Evolutionary conservation across 2,113 vertebrate genomes (phyloP).

Genomic region (Cebidichthys violaceus): DNA sequence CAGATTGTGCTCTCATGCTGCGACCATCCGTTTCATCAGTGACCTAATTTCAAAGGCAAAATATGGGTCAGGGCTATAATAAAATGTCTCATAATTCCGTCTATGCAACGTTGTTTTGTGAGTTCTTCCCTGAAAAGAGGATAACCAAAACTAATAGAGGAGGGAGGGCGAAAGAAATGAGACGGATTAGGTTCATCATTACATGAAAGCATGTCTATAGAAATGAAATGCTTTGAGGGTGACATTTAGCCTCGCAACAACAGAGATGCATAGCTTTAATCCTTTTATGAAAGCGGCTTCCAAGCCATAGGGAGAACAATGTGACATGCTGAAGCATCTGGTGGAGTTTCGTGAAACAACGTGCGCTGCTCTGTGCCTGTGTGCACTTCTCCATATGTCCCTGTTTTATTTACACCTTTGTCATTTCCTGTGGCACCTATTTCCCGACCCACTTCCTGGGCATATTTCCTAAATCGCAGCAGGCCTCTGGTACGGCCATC

Average conservation of each 20-base stretch:
- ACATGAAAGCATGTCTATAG: neutral
- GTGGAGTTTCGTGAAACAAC: neutral
- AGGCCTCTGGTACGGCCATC: slow-evolving; percentile 4
- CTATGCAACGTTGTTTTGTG: neutral
- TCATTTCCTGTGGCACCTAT: slow-evolving; percentile 2
- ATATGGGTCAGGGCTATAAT: neutral
- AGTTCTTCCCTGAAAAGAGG: neutral
- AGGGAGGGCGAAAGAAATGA: neutral
- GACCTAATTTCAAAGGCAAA: slow-evolving; percentile 7
- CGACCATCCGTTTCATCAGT: slow-evolving; percentile 9
- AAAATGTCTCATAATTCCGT: neutral
- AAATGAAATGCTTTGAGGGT: slow-evolving; percentile 4
- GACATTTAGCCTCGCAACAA: slow-evolving; percentile 21
- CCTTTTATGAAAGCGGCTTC: slow-evolving; percentile 6
- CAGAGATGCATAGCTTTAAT: slow-evolving; percentile 14
- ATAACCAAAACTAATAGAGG: neutral
- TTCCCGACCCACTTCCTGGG: neutral
- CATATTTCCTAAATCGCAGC: neutral
- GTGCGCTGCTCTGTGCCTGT: neutral
- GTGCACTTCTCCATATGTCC: neutral
- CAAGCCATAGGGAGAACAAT: neutral
- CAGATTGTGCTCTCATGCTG: slow-evolving; percentile 19
- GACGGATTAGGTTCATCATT: neutral
- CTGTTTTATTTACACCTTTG: neutral
- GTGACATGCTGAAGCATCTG: slow-evolving; percentile 3